Base-by-base conservation (phyloP, 2,888 invertebrate species). In the Rhagophthalmus giganteus region DNA sequence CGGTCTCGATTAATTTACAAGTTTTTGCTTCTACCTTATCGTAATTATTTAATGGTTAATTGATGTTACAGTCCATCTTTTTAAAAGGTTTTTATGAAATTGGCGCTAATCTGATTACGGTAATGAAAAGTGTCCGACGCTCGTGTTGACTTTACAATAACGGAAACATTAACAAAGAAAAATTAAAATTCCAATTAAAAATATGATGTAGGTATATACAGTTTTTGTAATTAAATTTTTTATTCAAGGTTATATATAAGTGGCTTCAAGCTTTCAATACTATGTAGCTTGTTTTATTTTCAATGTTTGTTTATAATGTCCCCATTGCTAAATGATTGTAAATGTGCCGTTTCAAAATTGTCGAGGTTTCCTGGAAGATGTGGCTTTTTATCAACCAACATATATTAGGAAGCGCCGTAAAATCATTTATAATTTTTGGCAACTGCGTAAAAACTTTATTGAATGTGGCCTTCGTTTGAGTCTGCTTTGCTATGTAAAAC, bases 241-340 rank as follows among this genome's bases (percentile, higher is more conserved):
- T 16, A 15, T 27, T 28, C 50, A 50, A 50, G 50, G 50, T 9
- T 45, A 16, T 15, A 14, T 27, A 51, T 44, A 44, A 50, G 51
- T 51, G 51, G 44, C 40, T 51, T 33, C 12, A 34, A 39, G 50
- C 50, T 51, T 51, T 51, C 42, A 45, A 34, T 51, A 38, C 38
- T 37, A 39, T 26, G 34, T 40, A 35, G 38, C 39, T 45, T 51
- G 14, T 26, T 32, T 25, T 42, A 34, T 34, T 34, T 34, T 32
- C 30, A 30, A 8, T 14, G 45, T 25, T 41, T 45, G 35, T 47
- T 47, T 39, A 39, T 16, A n/a, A n/a, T n/a, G n/a, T n/a, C n/a
- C n/a, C n/a, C n/a, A n/a, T 26, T 34, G 10, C 15, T 8, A 16
- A 25, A 44, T 44, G 12, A 44, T 12, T 44, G 20, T 16, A 30